These are phyloP conservation scores for Dolichallabes microphthalmus DNA, from an alignment of 2,113 vertebrate genomes.

Conservation along the genomic window DNA sequence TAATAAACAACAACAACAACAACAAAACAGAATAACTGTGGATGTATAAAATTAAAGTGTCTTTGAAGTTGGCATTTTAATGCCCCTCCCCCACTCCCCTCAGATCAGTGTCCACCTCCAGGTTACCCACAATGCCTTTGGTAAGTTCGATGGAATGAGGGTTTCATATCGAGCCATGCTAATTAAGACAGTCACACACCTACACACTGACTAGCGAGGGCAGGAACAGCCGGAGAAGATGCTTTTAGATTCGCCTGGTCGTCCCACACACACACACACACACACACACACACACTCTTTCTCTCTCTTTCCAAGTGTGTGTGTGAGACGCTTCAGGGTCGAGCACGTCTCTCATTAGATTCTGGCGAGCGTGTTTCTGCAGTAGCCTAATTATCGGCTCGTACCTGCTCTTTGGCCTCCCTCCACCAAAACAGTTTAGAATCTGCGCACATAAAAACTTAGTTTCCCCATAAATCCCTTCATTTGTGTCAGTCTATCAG, in stretches of 20 bases:
- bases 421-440: constrained; percentile 6
- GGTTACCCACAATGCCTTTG: constrained; percentile 19
- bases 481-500: neutral
- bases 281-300: neutral
- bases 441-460: neutral
- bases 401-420: neutral
- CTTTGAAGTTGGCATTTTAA: too few species aligned
- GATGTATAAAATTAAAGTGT: too few species aligned
- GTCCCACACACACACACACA: neutral
- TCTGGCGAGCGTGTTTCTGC: neutral
- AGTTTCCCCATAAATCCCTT: neutral
- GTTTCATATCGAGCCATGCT: constrained; percentile 1
- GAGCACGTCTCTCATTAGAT: neutral
- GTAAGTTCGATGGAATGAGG: neutral
- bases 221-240: neutral
- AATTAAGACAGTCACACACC: constrained; percentile 36
- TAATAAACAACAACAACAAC: too few species aligned
- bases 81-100: too few species aligned
- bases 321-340: neutral
- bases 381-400: constrained; percentile 3
- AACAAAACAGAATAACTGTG: too few species aligned
- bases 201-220: constrained; percentile 5
- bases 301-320: neutral
- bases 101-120: constrained; percentile 13
- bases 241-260: neutral